Percentiles rank a stretch among this genome's conserved stretches.
Conservation (phyloP, 37 sponge, comb jelly and placozoan genomes). For the Lycopodina hypogea region DNA sequence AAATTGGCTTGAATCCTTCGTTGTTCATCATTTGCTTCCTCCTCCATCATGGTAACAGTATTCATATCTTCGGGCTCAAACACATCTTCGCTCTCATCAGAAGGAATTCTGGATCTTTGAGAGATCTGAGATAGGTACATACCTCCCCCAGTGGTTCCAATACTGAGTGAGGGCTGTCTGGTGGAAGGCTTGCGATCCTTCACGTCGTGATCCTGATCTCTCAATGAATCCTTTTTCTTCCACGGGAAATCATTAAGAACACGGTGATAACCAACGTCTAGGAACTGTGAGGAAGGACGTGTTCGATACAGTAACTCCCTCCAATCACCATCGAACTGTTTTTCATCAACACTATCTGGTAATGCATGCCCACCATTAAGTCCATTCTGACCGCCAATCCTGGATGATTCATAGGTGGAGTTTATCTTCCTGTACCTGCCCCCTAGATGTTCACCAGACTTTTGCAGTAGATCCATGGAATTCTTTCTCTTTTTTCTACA, state of each 20-base stretch:
- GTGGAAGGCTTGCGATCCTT: not conserved
- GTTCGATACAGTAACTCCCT: not conserved
- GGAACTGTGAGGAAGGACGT: not conserved
- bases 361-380: not conserved
- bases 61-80: not conserved
- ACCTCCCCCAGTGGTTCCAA: not conserved
- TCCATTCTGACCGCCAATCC: not conserved
- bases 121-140: not conserved
- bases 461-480: not conserved
- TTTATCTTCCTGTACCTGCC: not conserved
- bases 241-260: not conserved
- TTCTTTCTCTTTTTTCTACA: not conserved
- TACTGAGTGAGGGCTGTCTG: not conserved
- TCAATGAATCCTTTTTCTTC: not conserved
- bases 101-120: not conserved
- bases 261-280: not conserved
- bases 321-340: not conserved
- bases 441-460: not conserved
- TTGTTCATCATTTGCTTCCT: conserved; percentile 31
- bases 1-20: conserved; percentile 12
- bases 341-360: not conserved
- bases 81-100: conserved; percentile 19
- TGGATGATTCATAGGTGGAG: not conserved
- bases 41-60: conserved; percentile 7
- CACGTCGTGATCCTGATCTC: not conserved